Evolutionary conservation across 2,888 invertebrate species (phyloP).

Genomic region (Spilarctia lutea): DNA sequence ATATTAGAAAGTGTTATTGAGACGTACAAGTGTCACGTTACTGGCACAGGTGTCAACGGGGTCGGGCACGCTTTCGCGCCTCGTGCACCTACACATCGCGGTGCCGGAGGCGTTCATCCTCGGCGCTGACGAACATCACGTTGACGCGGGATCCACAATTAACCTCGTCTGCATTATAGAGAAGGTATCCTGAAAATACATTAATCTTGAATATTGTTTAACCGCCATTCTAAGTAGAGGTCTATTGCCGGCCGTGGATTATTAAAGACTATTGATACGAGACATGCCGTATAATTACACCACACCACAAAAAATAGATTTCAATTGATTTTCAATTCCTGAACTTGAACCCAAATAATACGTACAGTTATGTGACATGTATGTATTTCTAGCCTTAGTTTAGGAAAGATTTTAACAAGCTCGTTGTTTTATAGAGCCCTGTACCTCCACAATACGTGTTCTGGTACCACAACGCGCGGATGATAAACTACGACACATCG

Average conservation of each 20-base stretch:
- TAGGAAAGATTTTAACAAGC: neutral
- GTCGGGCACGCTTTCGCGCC: conserved; percentile 94
- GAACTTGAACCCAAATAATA: no score
- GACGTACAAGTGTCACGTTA: neutral
- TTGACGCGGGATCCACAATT: conserved; percentile 95
- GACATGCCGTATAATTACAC: no score
- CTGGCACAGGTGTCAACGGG: conserved; percentile 91
- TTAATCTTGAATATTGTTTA: neutral
- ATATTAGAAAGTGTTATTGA: neutral
- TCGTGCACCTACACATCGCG: conserved; percentile 95
- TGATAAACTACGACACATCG: conserved; percentile 96
- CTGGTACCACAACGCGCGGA: conserved; percentile 97
- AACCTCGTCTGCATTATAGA: conserved; percentile 96
- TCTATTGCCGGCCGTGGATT: no score
- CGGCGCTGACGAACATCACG: conserved; percentile 95
- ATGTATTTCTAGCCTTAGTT: neutral
- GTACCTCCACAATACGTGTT: conserved; percentile 97
- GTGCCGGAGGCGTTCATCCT: conserved; percentile 96
- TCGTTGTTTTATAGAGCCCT: conserved; percentile 90
- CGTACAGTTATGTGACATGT: neutral
- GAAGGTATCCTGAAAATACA: conserved; percentile 86
- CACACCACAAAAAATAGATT: no score
- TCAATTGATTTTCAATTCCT: no score
- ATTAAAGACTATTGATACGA: no score
- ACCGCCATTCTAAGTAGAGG: no score